Evolutionary conservation across 2,113 vertebrate species (phyloP), one percentile per base, ranked within the genome.

Genomic region (Mystacornis crossleyi): DNA sequence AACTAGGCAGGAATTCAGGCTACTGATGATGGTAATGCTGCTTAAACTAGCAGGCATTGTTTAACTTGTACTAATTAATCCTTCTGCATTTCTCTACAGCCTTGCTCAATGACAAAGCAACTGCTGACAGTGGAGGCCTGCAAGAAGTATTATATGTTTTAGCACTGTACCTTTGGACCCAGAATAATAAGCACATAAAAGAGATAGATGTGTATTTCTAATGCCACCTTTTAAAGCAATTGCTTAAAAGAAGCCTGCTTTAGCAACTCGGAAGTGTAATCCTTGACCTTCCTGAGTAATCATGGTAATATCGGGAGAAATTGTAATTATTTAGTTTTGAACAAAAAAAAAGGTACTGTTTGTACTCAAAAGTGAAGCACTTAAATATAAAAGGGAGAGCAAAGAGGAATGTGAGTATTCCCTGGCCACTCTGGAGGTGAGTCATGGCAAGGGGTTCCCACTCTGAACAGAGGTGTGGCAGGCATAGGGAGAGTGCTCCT

Each of bases 121-220:
- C 72, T 94, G 95, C 95, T 96, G 96, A 92, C 38, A 2, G 80
- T 28, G 40, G 80, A 93, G 51, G 61, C 88, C 79, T 81, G 72
- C 20, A 60, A 90, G 75, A 95, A 90, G 42, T 50, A 66, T 78
- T 86, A 75, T 8, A 74, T 10, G 1, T 45, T 94, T 64, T 64
- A 95, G 67, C 31, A 48, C 86, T 81, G 92, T 42, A 89, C 90
- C 83, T 93, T 78, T 71, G 72, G 72, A 94, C 67, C 25, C 75
- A 89, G 82, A 95, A 80, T 94, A 97, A 97, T 86, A 92, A 96
- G 90, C 90, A 89, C 95, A 95, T 96, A 93, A 96, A 97, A 97
- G 72, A 97, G 93, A 96, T 82, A 91, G 77, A 96, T 93, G 82
- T 84, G 82, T 93, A 81, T 89, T 93, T 94, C 66, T 67, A 86